These are phyloP conservation scores for Pteropus rufus DNA, from an alignment of 2,797 vertebrate species.

Conservation along the genomic window DNA sequence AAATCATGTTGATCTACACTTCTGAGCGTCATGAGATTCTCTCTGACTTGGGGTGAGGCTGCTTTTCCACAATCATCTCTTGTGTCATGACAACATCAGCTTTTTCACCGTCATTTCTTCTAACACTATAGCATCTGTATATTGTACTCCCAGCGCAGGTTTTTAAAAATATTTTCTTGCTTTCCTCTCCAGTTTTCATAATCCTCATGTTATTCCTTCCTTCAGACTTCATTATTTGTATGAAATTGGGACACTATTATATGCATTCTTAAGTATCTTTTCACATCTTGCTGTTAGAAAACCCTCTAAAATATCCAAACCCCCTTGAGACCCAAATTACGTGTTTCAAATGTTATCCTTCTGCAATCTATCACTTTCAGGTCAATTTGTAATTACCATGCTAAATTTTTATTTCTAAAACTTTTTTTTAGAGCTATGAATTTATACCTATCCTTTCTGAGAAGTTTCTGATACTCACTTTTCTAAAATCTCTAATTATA, in stretches of 20 bases:
- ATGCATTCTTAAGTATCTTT: background rate
- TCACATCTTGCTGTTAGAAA: background rate
- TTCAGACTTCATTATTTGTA: background rate
- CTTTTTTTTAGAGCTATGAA: background rate
- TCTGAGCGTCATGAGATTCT: background rate
- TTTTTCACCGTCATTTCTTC: background rate
- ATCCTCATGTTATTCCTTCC: background rate
- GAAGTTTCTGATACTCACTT: background rate
- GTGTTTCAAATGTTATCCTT: background rate
- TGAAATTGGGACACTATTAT: background rate
- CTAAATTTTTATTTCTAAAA: constrained; percentile 26
- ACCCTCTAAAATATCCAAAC: background rate
- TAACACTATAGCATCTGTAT: background rate
- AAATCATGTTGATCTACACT: background rate
- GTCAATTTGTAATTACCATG: background rate
- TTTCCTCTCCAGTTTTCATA: constrained; percentile 11
- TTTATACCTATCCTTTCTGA: constrained; percentile 24
- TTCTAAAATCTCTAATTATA: constrained; percentile 55
- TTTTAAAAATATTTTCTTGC: background rate
- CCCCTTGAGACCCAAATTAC: background rate
- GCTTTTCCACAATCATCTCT: background rate
- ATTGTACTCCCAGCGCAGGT: background rate
- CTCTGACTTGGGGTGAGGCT: background rate
- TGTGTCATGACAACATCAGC: background rate
- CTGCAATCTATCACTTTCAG: background rate